phyloP scores from a whole-genome alignment of 2,888 invertebrate genomes.

The Oligia fasciuncula region DNA sequence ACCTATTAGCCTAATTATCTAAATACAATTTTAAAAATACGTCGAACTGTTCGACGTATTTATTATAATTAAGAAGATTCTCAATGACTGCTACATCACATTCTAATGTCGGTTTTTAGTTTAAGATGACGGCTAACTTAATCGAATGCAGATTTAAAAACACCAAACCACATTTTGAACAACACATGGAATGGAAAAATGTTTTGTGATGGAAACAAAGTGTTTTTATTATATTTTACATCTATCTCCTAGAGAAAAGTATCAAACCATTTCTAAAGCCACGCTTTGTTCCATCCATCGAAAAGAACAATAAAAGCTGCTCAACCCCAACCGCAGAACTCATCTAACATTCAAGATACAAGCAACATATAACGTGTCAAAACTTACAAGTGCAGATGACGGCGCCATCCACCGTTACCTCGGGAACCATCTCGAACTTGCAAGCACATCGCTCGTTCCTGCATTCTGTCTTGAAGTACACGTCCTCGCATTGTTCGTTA shows the following conservation, averaged over 20 bases:
- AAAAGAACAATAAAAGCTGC: not conserved
- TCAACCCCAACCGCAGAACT: not conserved
- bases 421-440: conserved; percentile 94
- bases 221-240: not conserved
- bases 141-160: not conserved
- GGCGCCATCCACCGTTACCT: conserved; percentile 92
- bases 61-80: not conserved
- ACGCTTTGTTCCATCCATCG: not conserved
- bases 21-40: not conserved
- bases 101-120: not conserved
- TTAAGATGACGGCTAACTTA: not conserved
- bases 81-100: not conserved
- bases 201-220: not conserved
- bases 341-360: conserved; percentile 9
- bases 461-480: conserved; percentile 94
- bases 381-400: conserved; percentile 93
- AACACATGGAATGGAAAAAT: not conserved
- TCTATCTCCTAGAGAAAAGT: not conserved
- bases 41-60: not conserved
- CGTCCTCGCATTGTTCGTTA: conserved; percentile 95
- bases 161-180: not conserved
- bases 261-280: not conserved
- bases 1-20: not conserved
- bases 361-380: conserved; percentile 8
- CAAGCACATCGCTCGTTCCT: conserved; percentile 94